phyloP scores from a whole-genome alignment of 2,113 vertebrate species.

The Elaphurus davidianus region DNA sequence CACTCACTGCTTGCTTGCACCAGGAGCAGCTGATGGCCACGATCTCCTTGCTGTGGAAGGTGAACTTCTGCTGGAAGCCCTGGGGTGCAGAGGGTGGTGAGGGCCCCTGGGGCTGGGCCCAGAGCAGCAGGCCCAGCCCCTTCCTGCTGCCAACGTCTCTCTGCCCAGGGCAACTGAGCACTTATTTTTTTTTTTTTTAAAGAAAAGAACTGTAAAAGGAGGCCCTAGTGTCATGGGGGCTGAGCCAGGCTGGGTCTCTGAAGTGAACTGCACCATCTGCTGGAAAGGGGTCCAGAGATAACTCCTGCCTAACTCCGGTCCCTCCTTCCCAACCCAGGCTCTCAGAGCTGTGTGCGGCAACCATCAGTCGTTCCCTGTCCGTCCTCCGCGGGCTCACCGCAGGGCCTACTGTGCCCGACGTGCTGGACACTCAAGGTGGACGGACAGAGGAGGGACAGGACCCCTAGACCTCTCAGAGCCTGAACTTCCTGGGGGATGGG shows the following conservation, averaged over 20 bases:
- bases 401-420: not conserved
- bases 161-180: not conserved
- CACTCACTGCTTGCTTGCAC: slow-evolving; percentile 98
- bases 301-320: not conserved
- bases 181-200: not conserved
- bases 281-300: not conserved
- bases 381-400: fast-evolving
- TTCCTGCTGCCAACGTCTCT: not conserved
- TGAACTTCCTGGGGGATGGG: not conserved
- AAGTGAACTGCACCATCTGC: fast-evolving
- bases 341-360: not conserved
- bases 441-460: not conserved
- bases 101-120: not conserved
- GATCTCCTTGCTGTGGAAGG: slow-evolving; percentile 98
- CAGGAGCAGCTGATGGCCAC: slow-evolving; percentile 99
- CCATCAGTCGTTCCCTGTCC: not conserved
- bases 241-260: no score
- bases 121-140: not conserved
- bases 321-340: not conserved
- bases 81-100: slow-evolving; percentile 41
- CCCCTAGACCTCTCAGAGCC: not conserved
- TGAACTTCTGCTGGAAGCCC: slow-evolving; percentile 99
- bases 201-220: not conserved
- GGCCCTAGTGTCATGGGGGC: not conserved
- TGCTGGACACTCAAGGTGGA: not conserved